Conservation (phyloP, 1,140 invertebrate species). For the Drosophila serrata region DNA sequence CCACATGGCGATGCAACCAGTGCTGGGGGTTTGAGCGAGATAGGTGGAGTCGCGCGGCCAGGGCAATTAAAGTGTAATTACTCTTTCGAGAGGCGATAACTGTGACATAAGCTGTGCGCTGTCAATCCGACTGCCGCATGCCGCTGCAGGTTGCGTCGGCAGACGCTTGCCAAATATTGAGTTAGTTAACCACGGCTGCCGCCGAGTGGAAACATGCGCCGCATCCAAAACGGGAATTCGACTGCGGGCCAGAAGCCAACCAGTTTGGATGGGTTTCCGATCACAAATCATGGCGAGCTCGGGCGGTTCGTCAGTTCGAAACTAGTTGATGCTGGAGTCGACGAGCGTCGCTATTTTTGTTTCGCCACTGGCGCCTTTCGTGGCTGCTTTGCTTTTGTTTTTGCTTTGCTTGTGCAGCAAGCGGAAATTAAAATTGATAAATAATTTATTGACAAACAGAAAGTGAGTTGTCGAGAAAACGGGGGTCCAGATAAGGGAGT, state of each 20-base stretch:
- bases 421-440: slow-evolving; percentile 74
- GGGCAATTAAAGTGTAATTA: slow-evolving; percentile 50
- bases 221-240: slow-evolving; percentile 36
- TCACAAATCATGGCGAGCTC: slow-evolving; percentile 20
- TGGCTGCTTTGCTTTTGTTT: slow-evolving; percentile 25
- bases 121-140: slow-evolving; percentile 24
- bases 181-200: slow-evolving; percentile 22
- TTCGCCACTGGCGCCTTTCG: slow-evolving; percentile 49
- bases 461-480: slow-evolving; percentile 6
- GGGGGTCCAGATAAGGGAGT: slow-evolving; percentile 2
- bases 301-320: slow-evolving; percentile 28
- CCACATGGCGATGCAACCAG: background rate
- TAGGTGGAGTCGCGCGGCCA: slow-evolving; percentile 5
- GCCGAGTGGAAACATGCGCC: slow-evolving; percentile 12
- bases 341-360: slow-evolving; percentile 32
- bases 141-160: slow-evolving; percentile 32
- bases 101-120: slow-evolving; percentile 45
- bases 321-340: slow-evolving; percentile 17
- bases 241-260: slow-evolving; percentile 26
- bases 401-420: slow-evolving; percentile 31
- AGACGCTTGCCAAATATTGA: slow-evolving; percentile 46
- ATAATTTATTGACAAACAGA: slow-evolving; percentile 61
- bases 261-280: slow-evolving; percentile 40
- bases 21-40: background rate
- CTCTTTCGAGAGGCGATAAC: slow-evolving; percentile 39